A percentile compares a stretch with the other conserved stretches of the same genome.
Conservation (phyloP, 2,113 vertebrate species). For the Nibea albiflora region DNA sequence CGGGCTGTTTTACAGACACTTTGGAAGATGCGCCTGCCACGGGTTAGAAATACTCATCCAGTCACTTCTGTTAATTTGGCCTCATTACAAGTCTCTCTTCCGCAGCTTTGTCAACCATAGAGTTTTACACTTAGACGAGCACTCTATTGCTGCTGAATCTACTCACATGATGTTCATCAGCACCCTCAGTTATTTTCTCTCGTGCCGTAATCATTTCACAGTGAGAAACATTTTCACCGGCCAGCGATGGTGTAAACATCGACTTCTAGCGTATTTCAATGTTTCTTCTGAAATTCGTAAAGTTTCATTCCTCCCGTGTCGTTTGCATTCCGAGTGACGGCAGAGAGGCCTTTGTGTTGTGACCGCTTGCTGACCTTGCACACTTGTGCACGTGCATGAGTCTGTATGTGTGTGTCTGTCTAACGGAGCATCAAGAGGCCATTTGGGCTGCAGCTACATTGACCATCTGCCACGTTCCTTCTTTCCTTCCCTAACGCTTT, state of each 20-base stretch:
- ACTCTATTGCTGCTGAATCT: background rate
- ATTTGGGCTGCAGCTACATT: slow-evolving; percentile 45
- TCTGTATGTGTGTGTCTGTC: background rate
- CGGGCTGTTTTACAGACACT: background rate
- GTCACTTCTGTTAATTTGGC: background rate
- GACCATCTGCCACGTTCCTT: slow-evolving; percentile 51
- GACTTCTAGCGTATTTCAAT: background rate
- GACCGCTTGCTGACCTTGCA: slow-evolving; percentile 27
- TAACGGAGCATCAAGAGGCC: slow-evolving; percentile 39
- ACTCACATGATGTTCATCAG: background rate
- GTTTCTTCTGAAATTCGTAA: background rate
- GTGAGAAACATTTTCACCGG: background rate
- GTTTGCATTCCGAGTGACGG: slow-evolving; percentile 16
- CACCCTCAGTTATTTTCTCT: background rate
- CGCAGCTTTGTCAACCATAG: too few species aligned
- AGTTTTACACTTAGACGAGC: background rate
- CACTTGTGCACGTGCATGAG: slow-evolving; percentile 2
- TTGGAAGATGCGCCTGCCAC: background rate
- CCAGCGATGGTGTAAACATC: too few species aligned
- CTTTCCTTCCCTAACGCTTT: slow-evolving; percentile 12
- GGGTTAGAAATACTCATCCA: background rate
- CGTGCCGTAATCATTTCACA: background rate
- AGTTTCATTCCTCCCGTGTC: background rate
- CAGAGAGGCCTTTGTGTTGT: slow-evolving; percentile 31
- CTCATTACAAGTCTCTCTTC: background rate